Percentiles rank a stretch among this genome's conserved stretches.
These are phyloP conservation scores for Melanophora roralis DNA, from an alignment of 2,888 invertebrate genomes.

Conservation along the genomic window DNA sequence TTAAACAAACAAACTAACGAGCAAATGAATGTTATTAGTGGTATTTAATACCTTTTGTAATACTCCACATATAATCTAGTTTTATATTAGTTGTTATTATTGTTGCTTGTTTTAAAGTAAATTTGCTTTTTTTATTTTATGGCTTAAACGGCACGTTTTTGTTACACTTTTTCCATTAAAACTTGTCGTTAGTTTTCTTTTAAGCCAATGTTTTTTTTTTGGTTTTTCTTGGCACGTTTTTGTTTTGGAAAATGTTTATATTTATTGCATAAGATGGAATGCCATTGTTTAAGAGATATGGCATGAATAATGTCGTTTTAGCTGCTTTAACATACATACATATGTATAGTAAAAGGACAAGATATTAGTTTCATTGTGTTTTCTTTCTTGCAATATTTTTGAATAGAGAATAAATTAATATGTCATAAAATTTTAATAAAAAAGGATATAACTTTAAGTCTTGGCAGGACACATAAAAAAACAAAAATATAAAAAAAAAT, in stretches of 20 bases:
- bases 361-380: constrained; percentile 8
- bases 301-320: constrained; percentile 17
- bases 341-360: neutral
- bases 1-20: neutral
- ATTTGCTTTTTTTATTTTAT: constrained; percentile 28
- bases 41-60: constrained; percentile 38
- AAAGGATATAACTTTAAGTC: too few species aligned
- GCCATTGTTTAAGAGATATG: constrained; percentile 47
- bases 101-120: neutral
- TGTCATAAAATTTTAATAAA: constrained; percentile 1
- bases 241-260: constrained; percentile 35
- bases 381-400: constrained; percentile 7
- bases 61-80: neutral
- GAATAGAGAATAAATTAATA: constrained; percentile 36
- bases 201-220: neutral
- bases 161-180: constrained; percentile 50
- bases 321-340: neutral
- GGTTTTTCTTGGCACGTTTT: constrained; percentile 60
- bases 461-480: too few species aligned
- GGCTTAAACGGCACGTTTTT: constrained; percentile 59
- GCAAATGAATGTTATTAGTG: constrained; percentile 4
- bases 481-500: too few species aligned
- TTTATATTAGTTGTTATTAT: constrained; percentile 6
- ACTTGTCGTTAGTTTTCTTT: constrained; percentile 29
- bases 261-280: constrained; percentile 54